Percentiles rank a stretch among this genome's conserved stretches.
Evolutionary conservation across 2,797 vertebrate species (phyloP).

Genomic region (Phoebastria nigripes): DNA sequence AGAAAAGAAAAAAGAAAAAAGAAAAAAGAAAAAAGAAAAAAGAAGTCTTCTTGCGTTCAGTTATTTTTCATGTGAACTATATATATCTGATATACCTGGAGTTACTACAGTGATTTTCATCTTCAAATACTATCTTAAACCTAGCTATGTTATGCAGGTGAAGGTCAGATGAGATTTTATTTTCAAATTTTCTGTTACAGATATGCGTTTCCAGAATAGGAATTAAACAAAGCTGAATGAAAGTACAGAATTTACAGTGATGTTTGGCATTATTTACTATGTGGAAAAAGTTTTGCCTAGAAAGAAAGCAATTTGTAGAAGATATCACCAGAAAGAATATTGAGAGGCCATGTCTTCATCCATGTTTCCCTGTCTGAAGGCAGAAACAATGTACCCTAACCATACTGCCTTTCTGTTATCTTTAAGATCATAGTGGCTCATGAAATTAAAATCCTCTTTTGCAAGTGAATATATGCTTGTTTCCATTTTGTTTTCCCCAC

Average conservation of each 20-base stretch:
- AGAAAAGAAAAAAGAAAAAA: background rate
- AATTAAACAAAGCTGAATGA: background rate
- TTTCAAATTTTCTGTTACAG: background rate
- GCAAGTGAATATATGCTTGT: background rate
- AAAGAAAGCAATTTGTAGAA: background rate
- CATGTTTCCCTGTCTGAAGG: background rate
- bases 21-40: background rate
- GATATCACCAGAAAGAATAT: background rate
- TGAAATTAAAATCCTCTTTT: background rate
- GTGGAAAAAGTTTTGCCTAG: background rate
- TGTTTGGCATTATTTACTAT: background rate
- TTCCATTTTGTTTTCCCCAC: background rate
- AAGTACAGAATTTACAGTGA: background rate
- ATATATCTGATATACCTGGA: background rate
- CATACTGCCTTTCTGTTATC: background rate
- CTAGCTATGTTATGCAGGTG: background rate
- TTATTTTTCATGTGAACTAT: constrained; percentile 36
- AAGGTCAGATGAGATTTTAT: background rate
- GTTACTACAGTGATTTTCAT: constrained; percentile 17
- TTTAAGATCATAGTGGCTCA: background rate
- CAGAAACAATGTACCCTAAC: background rate
- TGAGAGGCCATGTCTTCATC: background rate
- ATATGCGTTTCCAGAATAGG: background rate
- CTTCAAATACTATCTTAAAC: background rate
- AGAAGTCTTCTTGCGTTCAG: background rate